Base-by-base conservation (phyloP, 2,888 invertebrate species). In the Pachymerium ferrugineum region DNA sequence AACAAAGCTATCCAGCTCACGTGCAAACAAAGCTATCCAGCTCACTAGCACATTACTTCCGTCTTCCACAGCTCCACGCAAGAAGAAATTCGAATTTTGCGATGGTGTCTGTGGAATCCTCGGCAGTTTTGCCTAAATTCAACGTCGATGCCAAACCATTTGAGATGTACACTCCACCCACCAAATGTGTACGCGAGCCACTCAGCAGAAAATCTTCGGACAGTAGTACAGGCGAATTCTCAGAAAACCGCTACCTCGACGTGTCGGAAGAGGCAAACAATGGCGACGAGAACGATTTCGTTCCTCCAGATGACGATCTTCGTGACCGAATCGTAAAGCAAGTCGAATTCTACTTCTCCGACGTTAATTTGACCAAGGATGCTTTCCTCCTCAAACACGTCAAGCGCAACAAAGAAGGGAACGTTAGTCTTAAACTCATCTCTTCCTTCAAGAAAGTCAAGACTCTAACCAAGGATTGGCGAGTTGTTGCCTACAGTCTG, bases 361-460 rank as follows among this genome's bases (percentile, higher is more conserved):
- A 97, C 81, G 93, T 92, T 72, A 95, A 94, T 82, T 93, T 97
- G 78, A 89, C 94, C 3, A 96, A 96, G 82, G 97, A 97, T 81
- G 94, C 96, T 14, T 97, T 97, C 83, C 86, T 97, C 68, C 84
- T 97, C 76, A 97, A 97, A 82, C 97, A 97, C 82, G 95, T 97
- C 25, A 89, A 93, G 74, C 87, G 96, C 73, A 96, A 97, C 83
- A 96, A 95, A 83, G 95, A 95, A 83, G 97, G 97, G 22, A 97
- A 91, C 83, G 96, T 97, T 16, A 95, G 94, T 73, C 85, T 97
- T 73, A 97, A 97, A 83, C 85, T 97, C 74, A 93, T 97, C 78
- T 94, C 96, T 14, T 95, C 95, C 80, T 96, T 97, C 83, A 94
- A 96, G 81, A 88, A 94, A 76, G 94, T 97, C 62, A 96, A 97